Evolutionary conservation across 1,140 invertebrate genomes (phyloP).

Genomic region (Ips nitidus): DNA sequence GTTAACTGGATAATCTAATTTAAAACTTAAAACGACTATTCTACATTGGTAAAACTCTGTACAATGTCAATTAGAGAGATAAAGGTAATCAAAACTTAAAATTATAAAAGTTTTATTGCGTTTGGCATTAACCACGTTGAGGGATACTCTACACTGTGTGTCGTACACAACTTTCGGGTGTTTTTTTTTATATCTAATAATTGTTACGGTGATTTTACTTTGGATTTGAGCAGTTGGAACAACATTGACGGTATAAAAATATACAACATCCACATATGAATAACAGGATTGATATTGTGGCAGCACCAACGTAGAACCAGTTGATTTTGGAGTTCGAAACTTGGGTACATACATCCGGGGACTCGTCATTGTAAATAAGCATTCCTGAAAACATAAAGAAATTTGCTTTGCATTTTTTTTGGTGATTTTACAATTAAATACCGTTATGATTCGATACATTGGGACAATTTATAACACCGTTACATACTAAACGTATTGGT

Average conservation of each 20-base stretch:
- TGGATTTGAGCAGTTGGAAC: slow-evolving; percentile 47
- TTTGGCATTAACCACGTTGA: too few relatives aligned
- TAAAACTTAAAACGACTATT: too few relatives aligned
- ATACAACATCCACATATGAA: slow-evolving; percentile 53
- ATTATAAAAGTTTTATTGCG: too few relatives aligned
- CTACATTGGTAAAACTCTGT: too few relatives aligned
- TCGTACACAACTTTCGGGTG: too few relatives aligned
- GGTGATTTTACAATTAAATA: slow-evolving; percentile 19
- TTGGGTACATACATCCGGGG: slow-evolving; percentile 62
- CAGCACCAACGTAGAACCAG: slow-evolving; percentile 58
- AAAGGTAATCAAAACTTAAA: too few relatives aligned
- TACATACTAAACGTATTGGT: slow-evolving; percentile 77
- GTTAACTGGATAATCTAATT: too few relatives aligned
- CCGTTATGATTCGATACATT: slow-evolving; percentile 55
- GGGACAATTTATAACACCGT: slow-evolving; percentile 85
- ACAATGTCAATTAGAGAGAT: too few relatives aligned
- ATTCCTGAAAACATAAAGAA: slow-evolving; percentile 47
- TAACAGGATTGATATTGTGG: slow-evolving; percentile 51
- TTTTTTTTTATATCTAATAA: too few relatives aligned
- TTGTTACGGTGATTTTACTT: not conserved
- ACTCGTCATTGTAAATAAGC: slow-evolving; percentile 61
- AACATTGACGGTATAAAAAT: slow-evolving; percentile 49
- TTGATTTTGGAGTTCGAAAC: slow-evolving; percentile 56
- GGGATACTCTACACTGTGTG: too few relatives aligned
- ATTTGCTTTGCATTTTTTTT: slow-evolving; percentile 3